phyloP scores from a whole-genome alignment of 2,113 vertebrate genomes.

The Prolemur simus region DNA sequence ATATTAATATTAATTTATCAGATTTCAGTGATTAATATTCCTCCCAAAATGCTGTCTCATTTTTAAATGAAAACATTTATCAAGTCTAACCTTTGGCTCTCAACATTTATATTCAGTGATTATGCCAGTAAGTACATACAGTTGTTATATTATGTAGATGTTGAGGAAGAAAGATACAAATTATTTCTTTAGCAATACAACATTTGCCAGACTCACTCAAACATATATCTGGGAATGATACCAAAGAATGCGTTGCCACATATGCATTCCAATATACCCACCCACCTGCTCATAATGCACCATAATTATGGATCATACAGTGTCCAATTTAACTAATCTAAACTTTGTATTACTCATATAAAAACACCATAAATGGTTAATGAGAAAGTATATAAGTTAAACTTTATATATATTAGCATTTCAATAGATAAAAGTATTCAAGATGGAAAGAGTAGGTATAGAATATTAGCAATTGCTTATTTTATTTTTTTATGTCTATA shows the following conservation, averaged over 20 bases:
- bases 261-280: background rate
- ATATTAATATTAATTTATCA: constrained; percentile 30
- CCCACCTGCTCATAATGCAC: background rate
- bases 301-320: background rate
- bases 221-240: background rate
- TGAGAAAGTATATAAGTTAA: background rate
- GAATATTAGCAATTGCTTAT: background rate
- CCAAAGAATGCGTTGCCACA: background rate
- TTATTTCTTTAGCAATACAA: background rate
- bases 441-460: background rate
- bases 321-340: background rate
- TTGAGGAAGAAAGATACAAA: background rate
- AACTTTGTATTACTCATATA: background rate
- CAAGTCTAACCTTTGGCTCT: background rate
- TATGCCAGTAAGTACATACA: background rate
- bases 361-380: background rate
- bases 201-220: background rate
- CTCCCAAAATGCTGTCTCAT: background rate
- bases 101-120: background rate
- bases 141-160: background rate
- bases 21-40: background rate
- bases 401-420: background rate
- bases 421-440: background rate
- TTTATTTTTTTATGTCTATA: background rate
- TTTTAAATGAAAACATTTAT: constrained; percentile 40